These are phyloP conservation scores for Microcebus ravelobensis DNA, from an alignment of 2,113 vertebrate species.

Conservation along the genomic window DNA sequence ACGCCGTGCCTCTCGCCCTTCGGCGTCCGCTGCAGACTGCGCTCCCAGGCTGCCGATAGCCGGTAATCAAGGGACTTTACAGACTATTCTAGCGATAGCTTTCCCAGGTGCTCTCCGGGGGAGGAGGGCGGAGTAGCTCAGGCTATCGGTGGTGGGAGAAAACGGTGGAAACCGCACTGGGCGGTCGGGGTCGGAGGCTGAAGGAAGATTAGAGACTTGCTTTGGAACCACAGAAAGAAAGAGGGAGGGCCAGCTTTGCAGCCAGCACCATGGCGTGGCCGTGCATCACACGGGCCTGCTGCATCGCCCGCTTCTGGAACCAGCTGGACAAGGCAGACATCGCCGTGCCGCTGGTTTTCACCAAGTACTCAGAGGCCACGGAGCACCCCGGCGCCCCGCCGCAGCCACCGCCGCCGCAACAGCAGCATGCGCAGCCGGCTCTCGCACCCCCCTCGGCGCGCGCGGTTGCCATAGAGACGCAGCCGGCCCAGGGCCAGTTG, in stretches of 20 bases:
- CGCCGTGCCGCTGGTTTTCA: conserved; percentile 95
- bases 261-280: conserved; percentile 94
- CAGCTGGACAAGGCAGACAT: conserved; percentile 98
- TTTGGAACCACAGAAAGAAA: neutral
- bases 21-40: neutral
- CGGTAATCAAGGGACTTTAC: conserved; percentile 50
- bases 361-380: conserved; percentile 95
- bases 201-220: conserved; percentile 41
- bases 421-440: conserved; percentile 56
- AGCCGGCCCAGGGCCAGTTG: conserved; percentile 85
- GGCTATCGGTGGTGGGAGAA: neutral
- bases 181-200: neutral
- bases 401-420: conserved; percentile 71
- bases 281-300: conserved; percentile 97
- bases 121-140: neutral
- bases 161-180: neutral
- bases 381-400: conserved; percentile 87
- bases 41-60: neutral
- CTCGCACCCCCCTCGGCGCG: conserved; percentile 78
- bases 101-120: neutral
- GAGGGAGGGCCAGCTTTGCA: neutral
- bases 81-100: neutral
- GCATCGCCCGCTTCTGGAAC: conserved; percentile 98
- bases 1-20: neutral
- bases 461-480: conserved; percentile 90